A percentile compares a stretch with the other conserved stretches of the same genome.
These are phyloP conservation scores for Nymphalis urticae DNA, from an alignment of 2,888 invertebrate genomes.

Conservation along the genomic window DNA sequence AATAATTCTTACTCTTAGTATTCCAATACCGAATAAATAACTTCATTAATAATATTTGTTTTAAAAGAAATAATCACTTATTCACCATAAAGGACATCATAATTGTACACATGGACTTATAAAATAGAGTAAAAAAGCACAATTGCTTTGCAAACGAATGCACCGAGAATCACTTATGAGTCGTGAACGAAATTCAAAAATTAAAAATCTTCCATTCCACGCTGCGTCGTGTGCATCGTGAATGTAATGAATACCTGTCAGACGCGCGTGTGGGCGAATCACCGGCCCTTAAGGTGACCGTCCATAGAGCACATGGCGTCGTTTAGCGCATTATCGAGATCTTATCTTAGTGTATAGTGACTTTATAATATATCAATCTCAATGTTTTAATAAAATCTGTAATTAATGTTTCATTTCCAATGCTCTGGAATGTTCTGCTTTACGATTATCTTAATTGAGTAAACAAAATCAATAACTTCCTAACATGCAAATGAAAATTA, in stretches of 20 bases:
- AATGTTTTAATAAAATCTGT: too few relatives aligned
- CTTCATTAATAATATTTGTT: slow-evolving; percentile 17
- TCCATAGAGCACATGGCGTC: slow-evolving; percentile 8
- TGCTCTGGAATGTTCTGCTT: too few relatives aligned
- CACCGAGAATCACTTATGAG: slow-evolving; percentile 40
- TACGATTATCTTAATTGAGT: too few relatives aligned
- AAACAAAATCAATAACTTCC: too few relatives aligned
- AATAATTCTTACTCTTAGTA: background rate
- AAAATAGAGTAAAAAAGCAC: slow-evolving; percentile 35
- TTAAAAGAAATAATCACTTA: slow-evolving; percentile 23
- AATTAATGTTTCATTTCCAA: too few relatives aligned
- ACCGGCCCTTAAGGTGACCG: slow-evolving; percentile 36
- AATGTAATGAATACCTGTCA: slow-evolving; percentile 80
- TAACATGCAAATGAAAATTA: too few relatives aligned
- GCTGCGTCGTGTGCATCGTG: slow-evolving; percentile 63
- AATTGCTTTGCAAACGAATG: slow-evolving; percentile 38
- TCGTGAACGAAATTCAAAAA: slow-evolving; percentile 49
- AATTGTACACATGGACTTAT: slow-evolving; percentile 30
- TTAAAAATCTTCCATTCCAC: slow-evolving; percentile 48
- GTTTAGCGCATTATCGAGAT: background rate
- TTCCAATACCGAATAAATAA: too few relatives aligned
- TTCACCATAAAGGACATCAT: slow-evolving; percentile 27
- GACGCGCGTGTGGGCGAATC: slow-evolving; percentile 78
- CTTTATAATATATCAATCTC: too few relatives aligned
- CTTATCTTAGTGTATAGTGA: background rate